phyloP scores from a whole-genome alignment of 1,140 invertebrate species.

The Drosophila paulistorum region DNA sequence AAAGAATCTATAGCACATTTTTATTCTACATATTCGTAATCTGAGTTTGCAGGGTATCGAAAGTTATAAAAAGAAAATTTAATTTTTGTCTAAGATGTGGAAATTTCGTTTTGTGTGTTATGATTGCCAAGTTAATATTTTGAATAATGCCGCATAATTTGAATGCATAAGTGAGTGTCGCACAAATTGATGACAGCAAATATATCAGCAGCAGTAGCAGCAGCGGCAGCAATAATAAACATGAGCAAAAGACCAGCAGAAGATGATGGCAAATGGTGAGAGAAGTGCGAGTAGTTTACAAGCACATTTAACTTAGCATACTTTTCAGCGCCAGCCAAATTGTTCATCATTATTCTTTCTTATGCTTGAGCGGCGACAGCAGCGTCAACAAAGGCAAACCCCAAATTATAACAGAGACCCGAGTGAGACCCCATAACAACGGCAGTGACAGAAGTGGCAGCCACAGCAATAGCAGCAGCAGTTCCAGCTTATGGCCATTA shows the following conservation, averaged over 20 bases:
- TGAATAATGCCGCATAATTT: constrained; percentile 74
- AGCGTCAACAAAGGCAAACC: constrained; percentile 24
- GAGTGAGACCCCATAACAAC: constrained; percentile 10
- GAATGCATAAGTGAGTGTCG: constrained; percentile 59
- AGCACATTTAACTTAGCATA: constrained; percentile 34
- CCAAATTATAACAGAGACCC: constrained; percentile 11
- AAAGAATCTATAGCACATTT: too few species aligned
- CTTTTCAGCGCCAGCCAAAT: constrained; percentile 34
- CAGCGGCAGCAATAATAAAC: constrained; percentile 33
- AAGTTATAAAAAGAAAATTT: constrained; percentile 41
- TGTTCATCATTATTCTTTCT: constrained; percentile 47
- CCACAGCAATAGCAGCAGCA: too few species aligned
- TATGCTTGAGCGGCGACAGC: constrained; percentile 4
- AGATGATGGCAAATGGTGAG: neutral
- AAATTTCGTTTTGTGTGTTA: constrained; percentile 34
- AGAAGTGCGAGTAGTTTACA: constrained; percentile 5
- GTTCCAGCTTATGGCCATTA: constrained; percentile 31
- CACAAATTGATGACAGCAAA: constrained; percentile 28
- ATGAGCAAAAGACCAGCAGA: neutral
- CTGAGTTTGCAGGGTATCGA: neutral
- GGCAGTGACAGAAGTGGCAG: too few species aligned
- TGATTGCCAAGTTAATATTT: constrained; percentile 70
- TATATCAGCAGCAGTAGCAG: constrained; percentile 57
- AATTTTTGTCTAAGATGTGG: constrained; percentile 53
- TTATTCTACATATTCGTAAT: too few species aligned